Percentiles rank a stretch among this genome's conserved stretches.
These are phyloP conservation scores for Gasteruption jaculator DNA, from an alignment of 2,888 invertebrate genomes.

Conservation along the genomic window DNA sequence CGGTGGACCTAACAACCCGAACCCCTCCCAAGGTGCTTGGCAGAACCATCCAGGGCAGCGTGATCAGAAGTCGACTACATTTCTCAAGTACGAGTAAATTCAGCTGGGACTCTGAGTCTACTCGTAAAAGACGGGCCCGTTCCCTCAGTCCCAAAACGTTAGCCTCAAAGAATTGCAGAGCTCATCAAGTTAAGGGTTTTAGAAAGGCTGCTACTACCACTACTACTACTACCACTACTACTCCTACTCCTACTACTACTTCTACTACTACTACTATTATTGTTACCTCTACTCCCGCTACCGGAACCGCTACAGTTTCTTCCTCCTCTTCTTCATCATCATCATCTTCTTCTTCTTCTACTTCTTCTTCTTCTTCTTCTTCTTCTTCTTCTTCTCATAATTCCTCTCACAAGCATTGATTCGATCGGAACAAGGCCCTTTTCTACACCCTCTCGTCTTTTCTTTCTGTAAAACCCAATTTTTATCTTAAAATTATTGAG, in stretches of 20 bases:
- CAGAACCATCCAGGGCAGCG: constrained; percentile 50
- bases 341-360: background rate
- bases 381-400: too few species aligned
- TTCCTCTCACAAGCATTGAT: too few species aligned
- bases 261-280: background rate
- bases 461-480: too few species aligned
- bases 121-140: constrained; percentile 45
- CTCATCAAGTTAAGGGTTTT: constrained; percentile 21
- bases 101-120: constrained; percentile 41
- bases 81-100: constrained; percentile 51
- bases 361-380: too few species aligned
- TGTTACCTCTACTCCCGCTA: background rate
- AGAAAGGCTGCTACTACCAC: too few species aligned
- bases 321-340: background rate
- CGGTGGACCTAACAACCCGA: constrained; percentile 47
- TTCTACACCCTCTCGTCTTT: too few species aligned
- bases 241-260: background rate
- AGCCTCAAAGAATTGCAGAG: constrained; percentile 31
- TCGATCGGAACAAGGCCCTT: too few species aligned
- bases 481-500: too few species aligned
- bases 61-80: constrained; percentile 48
- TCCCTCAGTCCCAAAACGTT: constrained; percentile 43
- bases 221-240: background rate
- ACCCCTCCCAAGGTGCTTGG: constrained; percentile 48
- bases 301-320: background rate